A percentile compares a stretch with the other conserved stretches of the same genome.
Conservation (phyloP, 2,797 vertebrate species). For the Pelodytes ibericus region DNA sequence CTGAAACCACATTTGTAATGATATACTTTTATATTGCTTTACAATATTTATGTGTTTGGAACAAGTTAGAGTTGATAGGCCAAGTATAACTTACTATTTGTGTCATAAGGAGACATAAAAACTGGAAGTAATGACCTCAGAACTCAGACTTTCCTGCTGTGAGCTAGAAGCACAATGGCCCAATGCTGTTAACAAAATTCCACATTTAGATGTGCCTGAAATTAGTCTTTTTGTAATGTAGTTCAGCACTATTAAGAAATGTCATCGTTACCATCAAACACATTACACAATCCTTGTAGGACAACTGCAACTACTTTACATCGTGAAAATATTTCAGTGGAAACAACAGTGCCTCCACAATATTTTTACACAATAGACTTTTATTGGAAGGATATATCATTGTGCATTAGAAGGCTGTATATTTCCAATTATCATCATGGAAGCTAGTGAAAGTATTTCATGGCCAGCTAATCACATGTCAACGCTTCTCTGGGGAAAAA, state of each 20-base stretch:
- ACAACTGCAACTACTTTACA: constrained; percentile 29
- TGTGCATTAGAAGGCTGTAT: constrained; percentile 31
- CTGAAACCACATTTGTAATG: no score
- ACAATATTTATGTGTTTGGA: no score
- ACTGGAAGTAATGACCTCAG: constrained; percentile 36
- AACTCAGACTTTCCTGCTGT: constrained; percentile 45
- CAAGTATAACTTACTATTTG: no score
- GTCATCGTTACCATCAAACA: constrained; percentile 30
- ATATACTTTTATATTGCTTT: no score
- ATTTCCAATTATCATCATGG: constrained; percentile 51
- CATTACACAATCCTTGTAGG: constrained; percentile 40
- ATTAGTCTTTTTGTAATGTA: constrained; percentile 13
- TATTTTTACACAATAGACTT: constrained; percentile 38
- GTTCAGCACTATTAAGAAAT: constrained; percentile 44
- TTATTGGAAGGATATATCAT: constrained; percentile 48
- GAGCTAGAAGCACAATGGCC: constrained; percentile 42
- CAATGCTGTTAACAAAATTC: constrained; percentile 44
- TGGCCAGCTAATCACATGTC: constrained; percentile 47
- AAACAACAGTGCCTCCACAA: constrained; percentile 30
- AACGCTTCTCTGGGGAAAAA: constrained; percentile 19
- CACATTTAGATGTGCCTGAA: constrained; percentile 27
- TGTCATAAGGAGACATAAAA: constrained; percentile 32
- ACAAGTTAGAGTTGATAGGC: no score
- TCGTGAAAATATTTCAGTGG: constrained; percentile 45
- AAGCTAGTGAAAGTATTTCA: constrained; percentile 42